These are phyloP conservation scores for Zygaena filipendulae DNA, from an alignment of 2,888 invertebrate species.

Conservation along the genomic window DNA sequence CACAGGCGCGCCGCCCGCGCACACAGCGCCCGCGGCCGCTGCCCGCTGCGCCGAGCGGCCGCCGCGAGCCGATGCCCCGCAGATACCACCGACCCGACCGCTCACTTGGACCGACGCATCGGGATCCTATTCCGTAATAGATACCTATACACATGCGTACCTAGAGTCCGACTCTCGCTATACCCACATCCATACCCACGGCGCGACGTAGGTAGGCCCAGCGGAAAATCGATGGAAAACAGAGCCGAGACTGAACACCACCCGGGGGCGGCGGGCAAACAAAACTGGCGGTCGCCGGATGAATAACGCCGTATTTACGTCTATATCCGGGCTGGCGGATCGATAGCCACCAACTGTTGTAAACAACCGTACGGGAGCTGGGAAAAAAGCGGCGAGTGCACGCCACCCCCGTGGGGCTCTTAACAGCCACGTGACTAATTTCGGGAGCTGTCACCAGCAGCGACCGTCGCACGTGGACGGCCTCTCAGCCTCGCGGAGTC, in stretches of 20 bases:
- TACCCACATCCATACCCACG: constrained; percentile 7
- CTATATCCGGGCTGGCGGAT: constrained; percentile 45
- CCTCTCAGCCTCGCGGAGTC: too few species aligned
- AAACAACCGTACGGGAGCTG: constrained; percentile 50
- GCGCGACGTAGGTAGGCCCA: constrained; percentile 23
- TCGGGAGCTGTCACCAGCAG: constrained; percentile 62
- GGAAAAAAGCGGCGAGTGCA: constrained; percentile 45
- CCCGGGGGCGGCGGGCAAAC: constrained; percentile 36
- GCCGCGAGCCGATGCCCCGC: constrained; percentile 21
- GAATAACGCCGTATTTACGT: constrained; percentile 49
- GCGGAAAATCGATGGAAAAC: constrained; percentile 55
- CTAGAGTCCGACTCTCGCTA: constrained; percentile 4
- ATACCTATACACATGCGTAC: too few species aligned
- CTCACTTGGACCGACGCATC: constrained; percentile 48
- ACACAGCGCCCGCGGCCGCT: constrained; percentile 14
- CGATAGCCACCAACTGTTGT: constrained; percentile 65
- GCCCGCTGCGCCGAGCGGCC: constrained; percentile 8
- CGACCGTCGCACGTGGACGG: constrained; percentile 38
- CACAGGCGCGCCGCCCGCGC: constrained; percentile 32
- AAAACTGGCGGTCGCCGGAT: constrained; percentile 34
- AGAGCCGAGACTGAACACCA: constrained; percentile 36
- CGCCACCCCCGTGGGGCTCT: constrained; percentile 49
- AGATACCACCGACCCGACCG: constrained; percentile 24
- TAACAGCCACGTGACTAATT: constrained; percentile 66
- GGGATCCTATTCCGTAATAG: constrained; percentile 37